Evolutionary conservation across 2,797 vertebrate genomes (phyloP).

Genomic region (Lindbergichthys nudifrons): DNA sequence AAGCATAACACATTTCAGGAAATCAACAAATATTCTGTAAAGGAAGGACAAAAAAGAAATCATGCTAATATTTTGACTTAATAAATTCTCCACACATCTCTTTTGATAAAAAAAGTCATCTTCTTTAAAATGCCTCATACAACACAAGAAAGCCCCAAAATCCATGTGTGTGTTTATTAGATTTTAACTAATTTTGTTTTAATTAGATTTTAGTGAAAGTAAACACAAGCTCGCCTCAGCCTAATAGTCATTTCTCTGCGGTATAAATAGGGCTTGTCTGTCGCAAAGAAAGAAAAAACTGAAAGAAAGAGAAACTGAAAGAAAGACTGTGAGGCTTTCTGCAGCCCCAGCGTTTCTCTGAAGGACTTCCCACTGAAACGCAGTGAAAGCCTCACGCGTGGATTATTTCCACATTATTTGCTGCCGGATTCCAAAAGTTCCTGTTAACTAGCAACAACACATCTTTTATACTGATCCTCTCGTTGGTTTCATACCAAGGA

Average conservation of each 20-base stretch:
- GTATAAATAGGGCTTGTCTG: conserved; percentile 72
- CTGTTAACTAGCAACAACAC: conserved; percentile 62
- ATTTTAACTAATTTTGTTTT: conserved; percentile 46
- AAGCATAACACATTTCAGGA: conserved; percentile 18
- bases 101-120: conserved; percentile 25
- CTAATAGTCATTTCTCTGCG: conserved; percentile 61
- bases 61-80: conserved; percentile 21
- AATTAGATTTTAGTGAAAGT: conserved; percentile 64
- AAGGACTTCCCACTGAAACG: conserved; percentile 77
- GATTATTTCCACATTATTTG: conserved; percentile 80
- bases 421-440: conserved; percentile 82
- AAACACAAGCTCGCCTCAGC: conserved; percentile 55
- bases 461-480: conserved; percentile 45
- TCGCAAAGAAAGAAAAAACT: conserved; percentile 65
- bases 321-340: conserved; percentile 72
- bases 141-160: conserved; percentile 23
- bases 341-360: conserved; percentile 77
- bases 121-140: conserved; percentile 23
- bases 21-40: neutral
- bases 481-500: conserved; percentile 29
- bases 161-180: conserved; percentile 40
- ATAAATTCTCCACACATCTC: conserved; percentile 11
- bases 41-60: conserved; percentile 6
- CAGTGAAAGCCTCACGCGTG: conserved; percentile 69
- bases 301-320: conserved; percentile 66